Base-by-base conservation (phyloP, 2,888 invertebrate species). In the Cephus runcator region DNA sequence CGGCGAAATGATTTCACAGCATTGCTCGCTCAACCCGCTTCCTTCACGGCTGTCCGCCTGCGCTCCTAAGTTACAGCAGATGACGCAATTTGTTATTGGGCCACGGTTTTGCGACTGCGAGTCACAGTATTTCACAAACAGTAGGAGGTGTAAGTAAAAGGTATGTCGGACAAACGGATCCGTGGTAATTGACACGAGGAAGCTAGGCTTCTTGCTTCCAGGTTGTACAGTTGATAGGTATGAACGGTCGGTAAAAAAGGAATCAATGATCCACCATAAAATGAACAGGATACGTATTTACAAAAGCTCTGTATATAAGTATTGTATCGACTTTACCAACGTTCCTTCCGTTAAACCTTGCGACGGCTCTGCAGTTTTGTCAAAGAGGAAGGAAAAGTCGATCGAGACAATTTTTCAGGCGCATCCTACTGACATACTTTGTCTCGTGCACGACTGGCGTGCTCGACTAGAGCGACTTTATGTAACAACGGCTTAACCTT, bases 341-440 rank as follows among this genome's bases (percentile, higher is more conserved):
- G 6, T 56, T 56, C 1, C 56, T 56, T 56, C 23, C 23, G 56
- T 56, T 56, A 56, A 23, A 56, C 15, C 56, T 56, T 23, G 23
- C 56, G 56, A 56, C 56, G 23, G 15, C 56, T 56, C 23, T 56
- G 15, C 2, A 23, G 9, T 56, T 56, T 23, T 23, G 1, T 56
- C 56, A 56, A 56, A 56, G 23, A 56, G 23, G 56, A 56, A 56
- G 56, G 23, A 56, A 56, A 56, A 56, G 56, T 56, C 56, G 56
- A 56, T 56, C 56, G 56, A 56, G 56, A 56, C 56, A 56, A 23
- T 56, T 56, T 56, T 56, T 56, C 56, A 56, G 56, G 9, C 56
- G 56, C 56, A 86, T 85, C 87, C 87, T 86, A 88, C 88, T 88
- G 87, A 87, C 87, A 87, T 86, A 87, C 85, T 86, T 87, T 76